Percentiles rank a stretch among this genome's conserved stretches.
phyloP scores from a whole-genome alignment of 2,888 invertebrate species.

The Tromatobia lineatoria region DNA sequence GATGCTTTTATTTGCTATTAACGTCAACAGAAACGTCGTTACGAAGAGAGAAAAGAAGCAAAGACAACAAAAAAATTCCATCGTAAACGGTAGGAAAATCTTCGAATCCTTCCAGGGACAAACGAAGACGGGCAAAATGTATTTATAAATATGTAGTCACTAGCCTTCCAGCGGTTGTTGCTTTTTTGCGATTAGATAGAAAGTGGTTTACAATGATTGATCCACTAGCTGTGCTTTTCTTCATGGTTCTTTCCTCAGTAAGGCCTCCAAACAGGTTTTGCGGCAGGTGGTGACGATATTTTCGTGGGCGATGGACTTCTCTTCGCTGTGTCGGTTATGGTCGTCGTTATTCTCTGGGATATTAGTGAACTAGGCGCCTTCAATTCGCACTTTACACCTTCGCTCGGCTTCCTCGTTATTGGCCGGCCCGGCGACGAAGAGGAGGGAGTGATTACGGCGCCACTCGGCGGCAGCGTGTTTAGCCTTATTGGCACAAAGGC shows the following conservation, averaged over 20 bases:
- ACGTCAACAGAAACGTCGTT: neutral
- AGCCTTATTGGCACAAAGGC: constrained; percentile 83
- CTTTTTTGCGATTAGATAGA: constrained; percentile 19
- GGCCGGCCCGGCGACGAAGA: constrained; percentile 75
- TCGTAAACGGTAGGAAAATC: neutral
- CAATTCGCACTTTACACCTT: constrained; percentile 78
- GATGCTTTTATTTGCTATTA: neutral
- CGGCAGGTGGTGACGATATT: constrained; percentile 76
- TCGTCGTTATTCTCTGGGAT: constrained; percentile 73
- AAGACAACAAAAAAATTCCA: neutral
- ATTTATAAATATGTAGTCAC: constrained; percentile 72
- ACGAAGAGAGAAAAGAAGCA: neutral
- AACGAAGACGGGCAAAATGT: constrained; percentile 12
- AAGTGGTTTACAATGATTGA: constrained; percentile 42
- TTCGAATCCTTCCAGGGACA: neutral
- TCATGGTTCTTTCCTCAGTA: constrained; percentile 73
- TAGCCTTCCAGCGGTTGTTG: constrained; percentile 78
- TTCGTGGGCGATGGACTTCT: constrained; percentile 81
- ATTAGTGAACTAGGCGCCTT: constrained; percentile 81
- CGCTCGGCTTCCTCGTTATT: constrained; percentile 72
- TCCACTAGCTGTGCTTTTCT: constrained; percentile 31
- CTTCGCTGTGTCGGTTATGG: constrained; percentile 66
- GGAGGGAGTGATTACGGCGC: constrained; percentile 72
- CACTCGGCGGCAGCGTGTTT: constrained; percentile 74
- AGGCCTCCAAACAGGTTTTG: constrained; percentile 83